A percentile compares a stretch with the other conserved stretches of the same genome.
These are phyloP conservation scores for Megalopta genalis DNA, from an alignment of 1,140 invertebrate species.

Conservation along the genomic window DNA sequence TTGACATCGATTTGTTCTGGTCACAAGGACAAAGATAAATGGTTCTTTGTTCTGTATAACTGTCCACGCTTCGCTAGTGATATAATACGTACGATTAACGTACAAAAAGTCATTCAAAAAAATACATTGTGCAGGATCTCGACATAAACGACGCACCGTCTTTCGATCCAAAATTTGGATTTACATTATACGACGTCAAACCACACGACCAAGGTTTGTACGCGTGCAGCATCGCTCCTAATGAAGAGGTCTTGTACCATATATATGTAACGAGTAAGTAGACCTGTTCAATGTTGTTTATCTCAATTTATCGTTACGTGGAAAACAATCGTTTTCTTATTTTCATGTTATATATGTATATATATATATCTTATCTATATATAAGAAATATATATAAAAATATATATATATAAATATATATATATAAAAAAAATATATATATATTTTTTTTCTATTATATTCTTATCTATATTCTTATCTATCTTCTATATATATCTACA, in stretches of 20 bases:
- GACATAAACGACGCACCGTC: conserved; percentile 71
- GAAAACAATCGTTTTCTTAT: too few relatives aligned
- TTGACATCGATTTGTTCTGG: too few relatives aligned
- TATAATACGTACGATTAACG: not conserved
- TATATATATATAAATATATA: too few relatives aligned
- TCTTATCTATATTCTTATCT: too few relatives aligned
- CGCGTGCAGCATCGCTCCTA: conserved; percentile 77
- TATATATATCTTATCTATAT: too few relatives aligned
- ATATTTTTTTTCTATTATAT: too few relatives aligned
- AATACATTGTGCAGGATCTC: conserved; percentile 26
- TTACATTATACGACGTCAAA: conserved; percentile 78
- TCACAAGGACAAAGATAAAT: too few relatives aligned
- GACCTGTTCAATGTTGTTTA: not conserved
- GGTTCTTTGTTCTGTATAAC: conserved; percentile 49
- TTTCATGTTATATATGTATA: too few relatives aligned
- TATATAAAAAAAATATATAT: too few relatives aligned
- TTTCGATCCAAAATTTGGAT: conserved; percentile 83
- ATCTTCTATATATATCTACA: too few relatives aligned
- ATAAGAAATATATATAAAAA: too few relatives aligned
- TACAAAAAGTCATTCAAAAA: not conserved
- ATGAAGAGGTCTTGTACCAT: conserved; percentile 64
- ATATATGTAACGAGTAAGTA: conserved; percentile 78
- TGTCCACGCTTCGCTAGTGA: conserved; percentile 29
- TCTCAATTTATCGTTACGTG: too few relatives aligned
- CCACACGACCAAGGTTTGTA: conserved; percentile 75